Base-by-base conservation (phyloP, 2,797 vertebrate genomes). In the Synaphobranchus kaupii region DNA sequence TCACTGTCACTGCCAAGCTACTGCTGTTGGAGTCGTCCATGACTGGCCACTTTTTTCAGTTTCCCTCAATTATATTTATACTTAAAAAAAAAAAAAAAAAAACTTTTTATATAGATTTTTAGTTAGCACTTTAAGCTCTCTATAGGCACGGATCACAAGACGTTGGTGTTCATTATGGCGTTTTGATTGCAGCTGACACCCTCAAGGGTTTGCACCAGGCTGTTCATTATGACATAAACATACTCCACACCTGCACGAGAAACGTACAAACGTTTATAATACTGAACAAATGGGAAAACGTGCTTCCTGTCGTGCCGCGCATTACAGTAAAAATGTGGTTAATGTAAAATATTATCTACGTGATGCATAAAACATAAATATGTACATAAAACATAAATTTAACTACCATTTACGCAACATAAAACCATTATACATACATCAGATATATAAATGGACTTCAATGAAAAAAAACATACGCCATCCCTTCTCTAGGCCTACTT, bases 11-110 rank as follows among this genome's bases (percentile, higher is more conserved):
- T n/a, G 89, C 88, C 28, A 89, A 39, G 5, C 90, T 91, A 91
- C 92, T 96, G 84, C 87, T 87, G 85, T 96, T 96, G 71, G 91
- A 86, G 12, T 96, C 95, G 0, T 81, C 94, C 96, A 97, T 97
- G 84, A 39, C 83, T 78, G 56, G 34, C 6, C 34, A 47, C 15
- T 54, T 52, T 83, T 76, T 25, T 17, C 63, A 20, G 25, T 47
- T 50, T 71, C 4, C 39, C n/a, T 54, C 17, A 6, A 2, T 4
- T 48, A 22, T 31, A 44, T 76, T 63, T 22, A 31, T 52, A 73
- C 28, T 31, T 73, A n/a, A 22, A 47, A 13, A 31, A 12, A 8
- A n/a, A n/a, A n/a, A n/a, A n/a, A n/a, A n/a, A n/a, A n/a, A n/a
- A 13, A 17, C 31, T 44, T 73, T n/a, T 63, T 20, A 20, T 60